Conservation (phyloP, 2,797 vertebrate genomes). For the Pantherophis vulpinus region DNA sequence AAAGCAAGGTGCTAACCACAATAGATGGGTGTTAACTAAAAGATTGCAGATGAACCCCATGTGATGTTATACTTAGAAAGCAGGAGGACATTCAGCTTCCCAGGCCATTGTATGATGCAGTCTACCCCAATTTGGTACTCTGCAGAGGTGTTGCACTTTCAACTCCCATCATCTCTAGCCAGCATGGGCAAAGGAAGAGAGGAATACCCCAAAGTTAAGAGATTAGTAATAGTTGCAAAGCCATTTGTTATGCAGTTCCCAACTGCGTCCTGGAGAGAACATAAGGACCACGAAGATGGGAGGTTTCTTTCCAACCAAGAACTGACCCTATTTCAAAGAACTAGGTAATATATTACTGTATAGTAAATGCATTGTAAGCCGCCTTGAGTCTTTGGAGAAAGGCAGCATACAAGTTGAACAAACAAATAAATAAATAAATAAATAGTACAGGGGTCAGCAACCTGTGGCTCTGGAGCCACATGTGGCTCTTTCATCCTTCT, state of each 20-base stretch:
- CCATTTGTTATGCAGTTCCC: not conserved
- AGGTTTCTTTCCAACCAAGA: not conserved
- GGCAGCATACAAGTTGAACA: too few species aligned
- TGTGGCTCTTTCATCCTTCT: too few species aligned
- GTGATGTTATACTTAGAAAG: not conserved
- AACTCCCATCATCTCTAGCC: not conserved
- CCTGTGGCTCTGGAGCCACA: too few species aligned
- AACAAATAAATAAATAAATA: too few species aligned
- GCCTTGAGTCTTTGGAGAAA: too few species aligned
- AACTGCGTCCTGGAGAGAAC: not conserved
- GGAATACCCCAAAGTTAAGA: not conserved
- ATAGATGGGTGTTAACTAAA: not conserved
- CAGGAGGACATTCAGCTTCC: not conserved
- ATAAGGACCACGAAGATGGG: not conserved
- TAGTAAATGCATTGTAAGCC: not conserved
- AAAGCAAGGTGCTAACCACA: not conserved
- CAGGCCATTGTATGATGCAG: not conserved
- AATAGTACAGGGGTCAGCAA: too few species aligned
- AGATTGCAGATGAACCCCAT: not conserved
- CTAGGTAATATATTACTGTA: not conserved
- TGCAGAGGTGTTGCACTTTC: not conserved
- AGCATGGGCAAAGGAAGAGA: not conserved
- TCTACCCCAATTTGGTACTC: not conserved
- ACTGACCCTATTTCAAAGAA: not conserved
- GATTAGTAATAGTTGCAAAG: not conserved